Conservation (phyloP, 2,888 invertebrate species). For the Bellardia pandia region DNA sequence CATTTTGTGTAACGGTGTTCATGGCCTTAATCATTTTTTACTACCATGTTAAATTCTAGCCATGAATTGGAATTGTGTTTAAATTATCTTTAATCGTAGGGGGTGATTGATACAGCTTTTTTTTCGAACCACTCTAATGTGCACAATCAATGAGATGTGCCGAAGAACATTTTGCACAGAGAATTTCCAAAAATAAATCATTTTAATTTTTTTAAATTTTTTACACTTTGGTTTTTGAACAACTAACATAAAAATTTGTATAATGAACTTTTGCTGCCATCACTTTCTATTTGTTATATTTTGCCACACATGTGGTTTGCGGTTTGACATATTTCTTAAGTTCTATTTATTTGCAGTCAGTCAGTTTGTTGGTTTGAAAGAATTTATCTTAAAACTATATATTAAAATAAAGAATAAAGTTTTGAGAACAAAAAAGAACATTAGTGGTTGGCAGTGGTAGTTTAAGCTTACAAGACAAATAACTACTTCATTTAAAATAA, state of each 20-base stretch:
- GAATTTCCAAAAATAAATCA: slow-evolving; percentile 32
- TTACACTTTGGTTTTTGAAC: not conserved
- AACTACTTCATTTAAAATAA: not conserved
- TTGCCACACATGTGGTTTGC: slow-evolving; percentile 32
- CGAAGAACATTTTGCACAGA: slow-evolving; percentile 24
- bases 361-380: not conserved
- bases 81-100: too few species aligned
- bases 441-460: not conserved
- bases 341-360: slow-evolving; percentile 3
- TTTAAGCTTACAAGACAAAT: not conserved
- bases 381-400: not conserved
- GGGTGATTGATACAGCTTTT: too few species aligned
- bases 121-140: too few species aligned
- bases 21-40: too few species aligned
- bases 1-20: too few species aligned
- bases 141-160: slow-evolving; percentile 50
- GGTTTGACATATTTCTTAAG: slow-evolving; percentile 37
- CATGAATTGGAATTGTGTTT: too few species aligned
- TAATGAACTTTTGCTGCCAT: not conserved
- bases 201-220: not conserved
- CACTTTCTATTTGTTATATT: slow-evolving; percentile 19
- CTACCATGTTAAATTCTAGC: too few species aligned
- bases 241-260: slow-evolving; percentile 11
- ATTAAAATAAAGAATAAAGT: not conserved
- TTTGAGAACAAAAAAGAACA: not conserved